These are phyloP conservation scores for Dermolepida albohirtum DNA, from an alignment of 2,888 invertebrate genomes.

Conservation along the genomic window DNA sequence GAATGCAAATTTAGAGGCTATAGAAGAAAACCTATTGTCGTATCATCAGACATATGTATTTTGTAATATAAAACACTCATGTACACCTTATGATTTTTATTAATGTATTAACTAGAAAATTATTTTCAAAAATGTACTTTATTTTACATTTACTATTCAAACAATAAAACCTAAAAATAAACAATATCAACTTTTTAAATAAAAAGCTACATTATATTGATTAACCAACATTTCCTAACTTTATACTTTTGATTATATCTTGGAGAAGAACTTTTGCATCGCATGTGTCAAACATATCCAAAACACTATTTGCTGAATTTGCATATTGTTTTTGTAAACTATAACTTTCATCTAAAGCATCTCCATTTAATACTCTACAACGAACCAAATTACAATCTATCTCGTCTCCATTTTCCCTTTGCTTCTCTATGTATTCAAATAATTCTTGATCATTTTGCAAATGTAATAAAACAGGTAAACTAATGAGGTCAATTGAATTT, in stretches of 20 bases:
- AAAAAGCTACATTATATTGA: too few relatives aligned
- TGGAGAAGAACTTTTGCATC: slow-evolving; percentile 23
- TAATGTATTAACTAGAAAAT: too few relatives aligned
- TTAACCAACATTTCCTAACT: neutral
- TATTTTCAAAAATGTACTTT: too few relatives aligned
- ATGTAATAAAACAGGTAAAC: slow-evolving; percentile 30
- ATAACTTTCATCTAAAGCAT: slow-evolving; percentile 9
- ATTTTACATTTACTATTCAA: too few relatives aligned
- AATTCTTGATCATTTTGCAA: slow-evolving; percentile 21
- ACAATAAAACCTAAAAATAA: too few relatives aligned
- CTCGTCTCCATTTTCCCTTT: slow-evolving; percentile 15
- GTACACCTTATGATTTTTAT: too few relatives aligned
- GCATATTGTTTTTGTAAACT: slow-evolving; percentile 15
- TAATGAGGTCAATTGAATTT: slow-evolving; percentile 17
- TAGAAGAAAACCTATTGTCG: too few relatives aligned
- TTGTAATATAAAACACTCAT: too few relatives aligned
- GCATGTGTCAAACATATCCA: slow-evolving; percentile 28
- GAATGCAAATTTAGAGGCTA: too few relatives aligned
- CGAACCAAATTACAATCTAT: slow-evolving; percentile 16
- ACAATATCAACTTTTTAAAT: too few relatives aligned
- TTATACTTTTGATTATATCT: slow-evolving; percentile 22
- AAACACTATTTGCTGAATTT: slow-evolving; percentile 10
- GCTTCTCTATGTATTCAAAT: slow-evolving; percentile 33
- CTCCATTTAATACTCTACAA: slow-evolving; percentile 10
- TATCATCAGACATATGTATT: too few relatives aligned